A percentile compares a stretch with the other conserved stretches of the same genome.
Evolutionary conservation across 2,797 vertebrate genomes (phyloP).

Genomic region (Catamblyrhynchus diadema): DNA sequence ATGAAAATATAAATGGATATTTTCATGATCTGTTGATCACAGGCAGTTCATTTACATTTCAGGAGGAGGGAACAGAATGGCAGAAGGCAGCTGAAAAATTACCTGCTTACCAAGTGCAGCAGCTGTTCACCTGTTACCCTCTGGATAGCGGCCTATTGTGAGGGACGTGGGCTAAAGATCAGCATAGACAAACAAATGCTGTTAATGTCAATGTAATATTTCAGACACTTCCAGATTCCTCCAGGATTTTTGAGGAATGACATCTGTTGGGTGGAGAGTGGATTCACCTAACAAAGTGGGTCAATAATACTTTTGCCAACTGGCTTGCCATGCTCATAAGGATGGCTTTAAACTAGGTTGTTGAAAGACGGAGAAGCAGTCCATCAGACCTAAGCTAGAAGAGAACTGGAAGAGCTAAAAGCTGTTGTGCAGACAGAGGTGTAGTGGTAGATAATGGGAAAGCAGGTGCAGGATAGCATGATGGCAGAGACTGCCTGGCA

Average conservation of each 20-base stretch:
- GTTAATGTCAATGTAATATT: neutral
- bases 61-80: neutral
- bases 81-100: neutral
- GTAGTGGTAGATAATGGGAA: neutral
- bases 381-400: neutral
- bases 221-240: neutral
- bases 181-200: neutral
- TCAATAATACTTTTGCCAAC: neutral
- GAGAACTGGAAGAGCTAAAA: neutral
- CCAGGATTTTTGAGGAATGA: neutral
- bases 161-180: neutral
- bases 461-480: neutral
- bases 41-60: neutral
- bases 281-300: neutral
- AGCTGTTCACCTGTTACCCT: neutral
- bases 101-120: neutral
- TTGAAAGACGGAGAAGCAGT: neutral
- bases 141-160: neutral
- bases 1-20: neutral
- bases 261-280: neutral
- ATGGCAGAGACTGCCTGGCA: neutral
- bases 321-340: neutral
- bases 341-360: neutral
- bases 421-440: neutral
- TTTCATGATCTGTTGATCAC: neutral